phyloP scores from a whole-genome alignment of 2,888 invertebrate species.

The Peribatodes rhomboidaria region DNA sequence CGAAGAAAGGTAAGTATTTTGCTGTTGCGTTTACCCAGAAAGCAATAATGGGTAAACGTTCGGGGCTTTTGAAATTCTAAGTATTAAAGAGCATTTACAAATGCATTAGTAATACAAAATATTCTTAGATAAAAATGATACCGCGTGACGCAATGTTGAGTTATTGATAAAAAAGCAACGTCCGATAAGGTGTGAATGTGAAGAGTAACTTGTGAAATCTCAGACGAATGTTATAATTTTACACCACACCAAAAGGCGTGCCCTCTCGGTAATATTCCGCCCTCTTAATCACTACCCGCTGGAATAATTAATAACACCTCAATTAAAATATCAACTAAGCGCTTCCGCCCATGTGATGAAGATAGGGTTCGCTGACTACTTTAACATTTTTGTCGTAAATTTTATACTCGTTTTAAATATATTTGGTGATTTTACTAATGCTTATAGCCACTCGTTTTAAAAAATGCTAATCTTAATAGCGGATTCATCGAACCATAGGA shows the following conservation, averaged over 20 bases:
- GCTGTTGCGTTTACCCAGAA: constrained; percentile 51
- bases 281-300: constrained; percentile 78
- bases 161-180: constrained; percentile 57
- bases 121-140: constrained; percentile 49
- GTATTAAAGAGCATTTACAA: constrained; percentile 42
- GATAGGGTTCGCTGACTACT: constrained; percentile 51
- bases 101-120: constrained; percentile 45
- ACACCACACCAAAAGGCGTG: constrained; percentile 71
- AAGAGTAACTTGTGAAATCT: constrained; percentile 34
- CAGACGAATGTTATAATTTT: constrained; percentile 59
- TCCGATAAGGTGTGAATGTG: constrained; percentile 58
- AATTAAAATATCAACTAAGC: constrained; percentile 81
- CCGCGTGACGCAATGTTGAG: constrained; percentile 32
- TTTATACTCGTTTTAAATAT: constrained; percentile 34
- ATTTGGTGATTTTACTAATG: constrained; percentile 31
- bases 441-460: constrained; percentile 21
- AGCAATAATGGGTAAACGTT: constrained; percentile 56
- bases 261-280: constrained; percentile 74
- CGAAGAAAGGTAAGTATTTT: constrained; percentile 64
- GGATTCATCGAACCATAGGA: constrained; percentile 2
- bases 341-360: constrained; percentile 73
- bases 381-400: constrained; percentile 40
- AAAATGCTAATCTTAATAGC: constrained; percentile 16
- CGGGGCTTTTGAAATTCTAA: constrained; percentile 43
- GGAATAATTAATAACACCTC: constrained; percentile 82